These are phyloP conservation scores for Geococcyx californianus DNA, from an alignment of 2,113 vertebrate genomes.

Conservation along the genomic window DNA sequence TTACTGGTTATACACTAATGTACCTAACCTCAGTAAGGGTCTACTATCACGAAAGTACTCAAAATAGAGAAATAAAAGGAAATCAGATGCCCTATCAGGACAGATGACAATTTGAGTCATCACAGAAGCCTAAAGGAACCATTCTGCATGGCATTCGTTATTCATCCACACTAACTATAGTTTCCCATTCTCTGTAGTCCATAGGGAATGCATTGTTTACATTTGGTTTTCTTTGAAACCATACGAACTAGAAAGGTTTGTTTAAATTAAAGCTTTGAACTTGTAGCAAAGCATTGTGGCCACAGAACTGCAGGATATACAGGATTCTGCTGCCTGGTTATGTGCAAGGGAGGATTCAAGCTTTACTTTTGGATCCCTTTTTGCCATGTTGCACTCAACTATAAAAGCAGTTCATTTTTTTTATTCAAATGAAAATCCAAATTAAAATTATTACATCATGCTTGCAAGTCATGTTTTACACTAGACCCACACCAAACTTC, in stretches of 20 bases:
- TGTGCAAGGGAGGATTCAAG: neutral
- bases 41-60: neutral
- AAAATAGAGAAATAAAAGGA: neutral
- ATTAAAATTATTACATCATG: neutral
- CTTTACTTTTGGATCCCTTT: neutral
- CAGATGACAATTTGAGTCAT: neutral
- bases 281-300: neutral
- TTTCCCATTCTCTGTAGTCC: neutral
- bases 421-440: neutral
- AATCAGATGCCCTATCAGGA: neutral
- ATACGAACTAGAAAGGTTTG: slow-evolving; percentile 13
- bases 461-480: neutral
- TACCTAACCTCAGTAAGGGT: neutral
- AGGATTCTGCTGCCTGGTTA: neutral
- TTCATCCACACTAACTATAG: neutral
- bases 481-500: neutral
- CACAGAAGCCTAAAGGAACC: neutral
- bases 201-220: neutral
- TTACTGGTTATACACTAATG: neutral
- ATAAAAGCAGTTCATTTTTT: neutral
- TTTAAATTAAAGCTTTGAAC: slow-evolving; percentile 39
- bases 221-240: slow-evolving; percentile 22
- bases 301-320: neutral
- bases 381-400: neutral
- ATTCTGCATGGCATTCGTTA: neutral